Percentiles rank a stretch among this genome's conserved stretches.
Evolutionary conservation across 2,797 vertebrate species (phyloP).

Genomic region (Nyctalus aviator): DNA sequence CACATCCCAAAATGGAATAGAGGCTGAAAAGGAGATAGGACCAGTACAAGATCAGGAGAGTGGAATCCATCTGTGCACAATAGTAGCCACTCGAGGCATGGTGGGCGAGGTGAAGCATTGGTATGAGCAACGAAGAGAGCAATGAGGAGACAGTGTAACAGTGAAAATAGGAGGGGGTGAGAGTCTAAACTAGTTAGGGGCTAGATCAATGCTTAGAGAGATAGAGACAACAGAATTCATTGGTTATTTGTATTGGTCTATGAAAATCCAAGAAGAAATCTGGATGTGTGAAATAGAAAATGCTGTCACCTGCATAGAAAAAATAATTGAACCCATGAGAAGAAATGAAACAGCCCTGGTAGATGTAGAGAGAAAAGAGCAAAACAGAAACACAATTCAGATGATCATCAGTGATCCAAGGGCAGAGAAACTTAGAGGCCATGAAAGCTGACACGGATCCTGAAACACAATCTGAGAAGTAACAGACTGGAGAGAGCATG

Average conservation of each 20-base stretch:
- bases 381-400: neutral
- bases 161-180: neutral
- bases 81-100: rapidly evolving
- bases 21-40: neutral
- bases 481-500: neutral
- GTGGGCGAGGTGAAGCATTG: neutral
- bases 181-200: neutral
- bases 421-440: neutral
- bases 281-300: neutral
- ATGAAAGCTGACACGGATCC: neutral
- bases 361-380: neutral
- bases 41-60: neutral
- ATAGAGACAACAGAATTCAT: neutral
- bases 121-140: neutral
- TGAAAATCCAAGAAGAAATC: conserved; percentile 14
- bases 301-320: neutral
- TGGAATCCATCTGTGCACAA: neutral
- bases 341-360: neutral
- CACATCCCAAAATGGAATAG: neutral
- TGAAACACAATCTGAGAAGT: neutral
- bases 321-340: neutral
- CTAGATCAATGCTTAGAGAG: neutral
- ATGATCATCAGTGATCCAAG: neutral
- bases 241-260: neutral
- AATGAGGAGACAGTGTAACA: rapidly evolving